A percentile compares a stretch with the other conserved stretches of the same genome.
Conservation (phyloP, 1,140 invertebrate genomes). For the Lordiphosa clarofinis region DNA sequence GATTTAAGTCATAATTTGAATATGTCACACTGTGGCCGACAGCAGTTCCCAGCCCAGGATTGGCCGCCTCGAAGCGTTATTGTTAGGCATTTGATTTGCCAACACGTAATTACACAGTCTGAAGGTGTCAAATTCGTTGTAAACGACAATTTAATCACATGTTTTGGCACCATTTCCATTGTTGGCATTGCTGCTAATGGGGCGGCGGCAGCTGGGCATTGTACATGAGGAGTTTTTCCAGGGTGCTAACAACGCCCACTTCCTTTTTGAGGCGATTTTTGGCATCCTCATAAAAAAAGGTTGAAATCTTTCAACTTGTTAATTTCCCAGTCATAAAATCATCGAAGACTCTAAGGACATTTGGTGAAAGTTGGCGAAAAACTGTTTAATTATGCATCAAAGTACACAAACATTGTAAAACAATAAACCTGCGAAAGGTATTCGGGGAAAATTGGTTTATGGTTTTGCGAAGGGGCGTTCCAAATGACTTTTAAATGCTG, state of each 20-base stretch:
- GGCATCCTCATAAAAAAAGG: conserved; percentile 35
- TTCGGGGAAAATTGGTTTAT: conserved; percentile 43
- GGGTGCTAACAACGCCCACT: conserved; percentile 46
- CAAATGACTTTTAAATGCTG: conserved; percentile 75
- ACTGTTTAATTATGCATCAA: conserved; percentile 57
- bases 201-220: conserved; percentile 42
- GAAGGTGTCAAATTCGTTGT: conserved; percentile 70
- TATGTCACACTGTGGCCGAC: conserved; percentile 62
- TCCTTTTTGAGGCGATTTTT: conserved; percentile 40
- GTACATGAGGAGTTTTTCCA: conserved; percentile 22
- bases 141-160: conserved; percentile 66
- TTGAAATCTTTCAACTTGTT: conserved; percentile 38
- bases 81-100: conserved; percentile 50
- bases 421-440: conserved; percentile 41
- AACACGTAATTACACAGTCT: conserved; percentile 51
- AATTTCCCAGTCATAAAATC: conserved; percentile 61
- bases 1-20: conserved; percentile 56
- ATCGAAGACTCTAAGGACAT: conserved; percentile 15
- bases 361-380: conserved; percentile 53
- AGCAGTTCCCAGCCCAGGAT: conserved; percentile 52
- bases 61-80: conserved; percentile 39
- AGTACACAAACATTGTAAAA: conserved; percentile 67
- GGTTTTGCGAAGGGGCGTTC: conserved; percentile 69
- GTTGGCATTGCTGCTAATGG: conserved; percentile 32
- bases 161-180: conserved; percentile 42